Conservation (phyloP, 2,113 vertebrate genomes). For the Rostratula benghalensis region DNA sequence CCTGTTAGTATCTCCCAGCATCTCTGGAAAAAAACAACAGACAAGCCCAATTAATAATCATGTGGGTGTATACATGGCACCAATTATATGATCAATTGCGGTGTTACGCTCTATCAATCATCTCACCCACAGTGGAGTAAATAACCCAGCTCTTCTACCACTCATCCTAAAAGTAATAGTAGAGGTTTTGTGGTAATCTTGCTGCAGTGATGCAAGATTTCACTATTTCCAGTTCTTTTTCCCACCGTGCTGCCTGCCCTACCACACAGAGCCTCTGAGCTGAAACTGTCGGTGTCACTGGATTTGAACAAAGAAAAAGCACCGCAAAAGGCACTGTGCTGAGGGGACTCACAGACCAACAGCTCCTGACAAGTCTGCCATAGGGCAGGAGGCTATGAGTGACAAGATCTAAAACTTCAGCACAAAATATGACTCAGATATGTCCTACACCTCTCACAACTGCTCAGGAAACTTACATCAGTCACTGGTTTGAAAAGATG, state of each 20-base stretch:
- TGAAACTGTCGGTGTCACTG: not conserved
- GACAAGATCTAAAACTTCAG: not conserved
- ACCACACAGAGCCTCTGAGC: not conserved
- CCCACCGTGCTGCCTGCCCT: not conserved
- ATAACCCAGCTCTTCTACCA: not conserved
- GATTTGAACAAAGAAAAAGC: not conserved
- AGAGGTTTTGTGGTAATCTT: not conserved
- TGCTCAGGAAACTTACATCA: not conserved
- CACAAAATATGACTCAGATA: not conserved
- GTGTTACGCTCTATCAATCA: not conserved
- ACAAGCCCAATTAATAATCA: not conserved
- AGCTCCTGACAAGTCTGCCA: not conserved
- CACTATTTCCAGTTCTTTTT: not conserved
- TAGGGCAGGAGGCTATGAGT: not conserved
- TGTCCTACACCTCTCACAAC: not conserved
- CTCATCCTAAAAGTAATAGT: not conserved
- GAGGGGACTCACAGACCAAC: not conserved
- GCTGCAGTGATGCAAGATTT: not conserved
- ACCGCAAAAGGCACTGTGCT: not conserved
- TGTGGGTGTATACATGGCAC: not conserved
- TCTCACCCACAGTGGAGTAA: not conserved
- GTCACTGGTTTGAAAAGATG: not conserved
- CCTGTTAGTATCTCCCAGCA: not conserved
- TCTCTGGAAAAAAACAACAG: not conserved
- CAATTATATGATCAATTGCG: not conserved